Evolutionary conservation across 2,888 invertebrate genomes (phyloP), one percentile per base, ranked within the genome.

Genomic region (Sesamia inferens): DNA sequence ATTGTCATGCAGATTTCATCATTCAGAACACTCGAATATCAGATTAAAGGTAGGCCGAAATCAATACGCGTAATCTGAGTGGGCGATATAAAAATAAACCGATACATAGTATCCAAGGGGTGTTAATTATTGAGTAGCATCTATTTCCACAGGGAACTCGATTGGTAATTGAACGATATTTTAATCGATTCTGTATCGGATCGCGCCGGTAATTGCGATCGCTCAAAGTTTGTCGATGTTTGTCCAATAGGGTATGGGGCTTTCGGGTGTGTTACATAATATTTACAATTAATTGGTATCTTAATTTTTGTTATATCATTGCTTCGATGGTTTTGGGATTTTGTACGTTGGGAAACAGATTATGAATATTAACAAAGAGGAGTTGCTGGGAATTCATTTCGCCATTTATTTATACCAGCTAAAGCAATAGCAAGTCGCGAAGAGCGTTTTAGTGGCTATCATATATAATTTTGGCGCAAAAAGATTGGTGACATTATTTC

Each of bases 141-240:
- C 71, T 84, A 82, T 82, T 74, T 78, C 78, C 71, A 42, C 24
- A 55, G 78, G 61, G 78, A 82, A 22, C 58, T 61, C 51, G 54
- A 74, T 74, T 68, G 57, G 62, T 55, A 67, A 70, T 64, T 64
- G 57, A 82, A 71, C 62, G 70, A 57, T 70, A 68, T 75, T 82
- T 82, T 72, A 76, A 76, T 74, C 63, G 74, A 75, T 64, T 73
- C 73, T 42, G 74, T 68, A 76, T 80, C 76, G 82, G 67, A 67
- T 71, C 31, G 24, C 59, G 22, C 11, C 42, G 44, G 68, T 86
- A 81, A 86, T 87, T 82, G 81, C 78, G 78, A 87, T 81, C 68
- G 76, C 75, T 74, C 79, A 74, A 84, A 87, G 76, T 81, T 81
- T 70, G 61, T 47, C 74, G 48, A 64, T 78, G 77, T 79, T 85